phyloP scores from a whole-genome alignment of 2,888 invertebrate genomes.

The Nemurella pictetii region DNA sequence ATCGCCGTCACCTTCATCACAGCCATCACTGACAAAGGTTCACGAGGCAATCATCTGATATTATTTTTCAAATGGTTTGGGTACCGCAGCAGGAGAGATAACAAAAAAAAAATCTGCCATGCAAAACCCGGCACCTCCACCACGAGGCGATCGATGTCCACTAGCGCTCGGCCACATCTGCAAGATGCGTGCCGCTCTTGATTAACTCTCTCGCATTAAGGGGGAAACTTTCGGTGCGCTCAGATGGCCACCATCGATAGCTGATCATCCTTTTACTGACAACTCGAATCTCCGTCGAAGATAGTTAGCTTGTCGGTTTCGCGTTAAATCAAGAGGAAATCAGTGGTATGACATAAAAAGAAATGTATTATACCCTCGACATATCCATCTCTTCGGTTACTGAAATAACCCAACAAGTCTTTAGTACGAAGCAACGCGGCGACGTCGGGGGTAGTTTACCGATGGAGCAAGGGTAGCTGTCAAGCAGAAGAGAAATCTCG shows the following conservation, averaged over 20 bases:
- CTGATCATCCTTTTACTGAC: background rate
- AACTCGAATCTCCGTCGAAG: background rate
- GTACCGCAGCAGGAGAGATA: too few species aligned
- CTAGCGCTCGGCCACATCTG: background rate
- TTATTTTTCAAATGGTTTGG: too few species aligned
- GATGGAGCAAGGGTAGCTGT: slow-evolving; percentile 18
- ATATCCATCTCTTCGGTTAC: slow-evolving; percentile 22
- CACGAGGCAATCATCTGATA: too few species aligned
- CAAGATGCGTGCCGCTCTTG: background rate
- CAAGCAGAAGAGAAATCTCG: slow-evolving; percentile 32
- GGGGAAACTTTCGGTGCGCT: background rate
- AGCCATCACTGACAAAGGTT: too few species aligned
- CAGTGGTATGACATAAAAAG: slow-evolving; percentile 16
- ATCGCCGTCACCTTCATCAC: too few species aligned
- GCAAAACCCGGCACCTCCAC: background rate
- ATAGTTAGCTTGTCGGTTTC: slow-evolving; percentile 6
- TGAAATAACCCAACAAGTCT: slow-evolving; percentile 26
- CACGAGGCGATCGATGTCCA: background rate
- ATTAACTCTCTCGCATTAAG: background rate
- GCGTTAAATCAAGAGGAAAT: slow-evolving; percentile 18
- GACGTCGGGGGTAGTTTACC: background rate
- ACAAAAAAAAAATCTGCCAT: too few species aligned
- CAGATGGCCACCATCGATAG: background rate
- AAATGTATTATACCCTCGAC: slow-evolving; percentile 11
- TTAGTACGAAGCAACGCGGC: slow-evolving; percentile 10